Base-by-base conservation (phyloP, 2,888 invertebrate genomes). In the Torymus tubicola region DNA sequence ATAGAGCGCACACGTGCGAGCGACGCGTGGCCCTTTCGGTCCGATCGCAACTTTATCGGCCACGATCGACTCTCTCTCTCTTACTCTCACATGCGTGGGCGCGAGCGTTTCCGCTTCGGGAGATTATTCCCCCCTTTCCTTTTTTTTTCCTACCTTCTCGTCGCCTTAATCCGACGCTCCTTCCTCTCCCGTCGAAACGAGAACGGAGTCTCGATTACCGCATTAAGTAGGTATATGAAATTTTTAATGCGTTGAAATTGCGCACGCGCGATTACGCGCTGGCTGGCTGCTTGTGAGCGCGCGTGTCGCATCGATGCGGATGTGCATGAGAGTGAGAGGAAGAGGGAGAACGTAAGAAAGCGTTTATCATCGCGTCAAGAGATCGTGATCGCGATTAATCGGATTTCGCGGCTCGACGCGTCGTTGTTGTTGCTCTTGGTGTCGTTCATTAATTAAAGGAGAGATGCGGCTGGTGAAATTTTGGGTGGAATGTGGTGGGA, bases 91-190 rank as follows among this genome's bases (percentile, higher is more conserved):
- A 13, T 18, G 68, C 72, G 78, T 78, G 70, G 74, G 80, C 80
- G 75, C 71, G 53, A 75, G 57, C 70, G 75, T 80, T 80, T 80
- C 80, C 80, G 75, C 80, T 80, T 71, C 73, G 68, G n/a, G 55
- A 68, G 78, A 72, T 72, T 68, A 63, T 72, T 31, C 57, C 31
- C 65, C 65, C 42, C 42, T 42, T 42, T 42, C 1, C 42, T 42
- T 31, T 5, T 31, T 31, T 42, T 42, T 42, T 42, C 21, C 12
- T 65, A 52, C 50, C 18, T 64, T 24, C 50, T 64, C 18, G 42
- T 21, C 76, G 57, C 42, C 78, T 21, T 63, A 13, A 53, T n/a
- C 31, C 14, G 14, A 4, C 11, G 3, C 53, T 53, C 42, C 12
- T 12, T 12, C 61, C 60, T 52, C 58, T 16, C 31, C 24, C 18